Evolutionary conservation across 2,113 vertebrate species (phyloP).

Genomic region (Amblyopsis rosae): DNA sequence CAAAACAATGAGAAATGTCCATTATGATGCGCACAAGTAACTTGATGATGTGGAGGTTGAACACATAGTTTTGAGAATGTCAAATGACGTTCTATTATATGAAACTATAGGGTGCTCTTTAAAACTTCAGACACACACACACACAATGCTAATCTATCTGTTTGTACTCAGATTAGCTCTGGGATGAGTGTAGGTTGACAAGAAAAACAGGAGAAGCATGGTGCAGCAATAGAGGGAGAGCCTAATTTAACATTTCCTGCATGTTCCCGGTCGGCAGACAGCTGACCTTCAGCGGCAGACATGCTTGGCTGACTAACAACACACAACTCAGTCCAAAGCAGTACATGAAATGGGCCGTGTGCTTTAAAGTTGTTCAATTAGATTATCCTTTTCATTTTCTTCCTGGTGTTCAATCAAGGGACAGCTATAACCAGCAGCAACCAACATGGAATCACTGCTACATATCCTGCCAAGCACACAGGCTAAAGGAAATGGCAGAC

Average conservation of each 20-base stretch:
- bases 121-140: not conserved
- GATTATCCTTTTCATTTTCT: constrained; percentile 75
- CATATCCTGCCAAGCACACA: constrained; percentile 23
- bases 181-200: constrained; percentile 29
- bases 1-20: too few relatives aligned
- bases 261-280: constrained; percentile 69
- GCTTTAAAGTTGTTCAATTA: constrained; percentile 78
- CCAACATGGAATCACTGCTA: constrained; percentile 32
- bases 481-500: not conserved
- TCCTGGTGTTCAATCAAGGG: constrained; percentile 60
- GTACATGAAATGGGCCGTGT: constrained; percentile 65
- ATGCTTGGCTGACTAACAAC: constrained; percentile 62
- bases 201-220: not conserved
- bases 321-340: constrained; percentile 62
- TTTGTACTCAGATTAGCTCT: constrained; percentile 39
- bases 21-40: too few relatives aligned
- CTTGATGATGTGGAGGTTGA: too few relatives aligned
- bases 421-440: constrained; percentile 29
- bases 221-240: constrained; percentile 16
- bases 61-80: too few relatives aligned
- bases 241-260: constrained; percentile 72
- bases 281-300: constrained; percentile 74
- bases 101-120: too few relatives aligned
- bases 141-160: constrained; percentile 30
- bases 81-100: too few relatives aligned